phyloP scores from a whole-genome alignment of 2,888 invertebrate species.

The Eustalomyia histrio region DNA sequence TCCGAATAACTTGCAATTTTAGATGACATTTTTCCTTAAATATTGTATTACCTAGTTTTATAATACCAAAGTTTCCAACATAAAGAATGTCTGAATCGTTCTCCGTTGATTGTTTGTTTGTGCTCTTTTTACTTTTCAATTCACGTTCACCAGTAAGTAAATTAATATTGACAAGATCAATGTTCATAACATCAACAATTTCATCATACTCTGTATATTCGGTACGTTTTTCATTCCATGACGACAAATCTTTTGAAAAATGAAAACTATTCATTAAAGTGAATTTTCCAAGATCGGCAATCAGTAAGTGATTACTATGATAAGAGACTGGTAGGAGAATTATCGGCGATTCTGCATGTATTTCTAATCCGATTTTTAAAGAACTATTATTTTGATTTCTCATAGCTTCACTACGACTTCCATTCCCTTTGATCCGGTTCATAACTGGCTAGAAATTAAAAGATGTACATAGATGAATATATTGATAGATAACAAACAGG shows the following conservation, averaged over 20 bases:
- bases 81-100: slow-evolving; percentile 71
- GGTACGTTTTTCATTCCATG: slow-evolving; percentile 71
- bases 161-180: slow-evolving; percentile 86
- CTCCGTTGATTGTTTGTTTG: slow-evolving; percentile 6
- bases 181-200: slow-evolving; percentile 83
- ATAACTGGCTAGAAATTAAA: slow-evolving; percentile 74
- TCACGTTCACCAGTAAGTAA: slow-evolving; percentile 82
- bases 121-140: slow-evolving; percentile 49
- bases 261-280: slow-evolving; percentile 88
- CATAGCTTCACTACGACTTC: slow-evolving; percentile 67
- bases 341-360: slow-evolving; percentile 84
- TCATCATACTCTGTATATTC: slow-evolving; percentile 71
- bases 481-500: too few species aligned
- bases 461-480: not conserved
- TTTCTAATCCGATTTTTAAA: slow-evolving; percentile 76
- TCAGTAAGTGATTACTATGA: slow-evolving; percentile 87
- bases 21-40: slow-evolving; percentile 91
- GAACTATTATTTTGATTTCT: slow-evolving; percentile 69
- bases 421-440: slow-evolving; percentile 73
- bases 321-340: slow-evolving; percentile 93
- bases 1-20: slow-evolving; percentile 89
- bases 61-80: slow-evolving; percentile 74
- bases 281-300: slow-evolving; percentile 89
- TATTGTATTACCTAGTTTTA: slow-evolving; percentile 83
- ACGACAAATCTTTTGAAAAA: slow-evolving; percentile 80